These are phyloP conservation scores for Drosophila rellima DNA, from an alignment of 2,888 invertebrate genomes.

Conservation along the genomic window DNA sequence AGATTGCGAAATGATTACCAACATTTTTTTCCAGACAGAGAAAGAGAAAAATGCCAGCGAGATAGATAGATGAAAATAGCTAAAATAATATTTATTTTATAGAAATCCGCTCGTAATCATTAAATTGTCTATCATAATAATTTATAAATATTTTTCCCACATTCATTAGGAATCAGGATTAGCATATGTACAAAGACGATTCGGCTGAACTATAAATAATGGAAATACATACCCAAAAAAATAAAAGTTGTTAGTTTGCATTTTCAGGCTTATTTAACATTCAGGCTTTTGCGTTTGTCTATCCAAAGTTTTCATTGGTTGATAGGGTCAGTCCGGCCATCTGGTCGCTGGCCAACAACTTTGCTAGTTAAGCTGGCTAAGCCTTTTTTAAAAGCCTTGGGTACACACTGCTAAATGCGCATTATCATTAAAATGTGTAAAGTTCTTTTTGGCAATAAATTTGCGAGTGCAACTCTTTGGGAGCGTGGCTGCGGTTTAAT, in stretches of 20 bases:
- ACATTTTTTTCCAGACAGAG: constrained; percentile 23
- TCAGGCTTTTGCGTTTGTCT: constrained; percentile 70
- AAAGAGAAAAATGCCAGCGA: not conserved
- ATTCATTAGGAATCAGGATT: constrained; percentile 1
- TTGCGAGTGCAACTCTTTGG: constrained; percentile 48
- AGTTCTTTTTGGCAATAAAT: constrained; percentile 75
- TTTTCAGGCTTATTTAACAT: constrained; percentile 71
- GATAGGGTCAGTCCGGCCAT: constrained; percentile 44
- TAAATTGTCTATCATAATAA: constrained; percentile 4
- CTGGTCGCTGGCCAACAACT: constrained; percentile 54
- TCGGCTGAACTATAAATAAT: not conserved
- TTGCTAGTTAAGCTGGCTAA: constrained; percentile 79
- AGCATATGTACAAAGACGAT: constrained; percentile 6
- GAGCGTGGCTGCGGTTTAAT: constrained; percentile 51
- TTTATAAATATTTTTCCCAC: not conserved
- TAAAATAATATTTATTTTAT: constrained; percentile 4
- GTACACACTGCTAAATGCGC: constrained; percentile 80
- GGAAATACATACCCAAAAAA: constrained; percentile 7
- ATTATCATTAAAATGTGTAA: constrained; percentile 81
- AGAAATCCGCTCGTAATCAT: constrained; percentile 10
- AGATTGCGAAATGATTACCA: constrained; percentile 45
- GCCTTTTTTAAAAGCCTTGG: constrained; percentile 80
- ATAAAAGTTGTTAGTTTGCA: constrained; percentile 24
- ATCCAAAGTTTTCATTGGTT: constrained; percentile 43
- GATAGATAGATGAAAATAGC: not conserved